Percentiles rank a stretch among this genome's conserved stretches.
phyloP scores from a whole-genome alignment of 2,113 vertebrate species.

The Lynx canadensis region DNA sequence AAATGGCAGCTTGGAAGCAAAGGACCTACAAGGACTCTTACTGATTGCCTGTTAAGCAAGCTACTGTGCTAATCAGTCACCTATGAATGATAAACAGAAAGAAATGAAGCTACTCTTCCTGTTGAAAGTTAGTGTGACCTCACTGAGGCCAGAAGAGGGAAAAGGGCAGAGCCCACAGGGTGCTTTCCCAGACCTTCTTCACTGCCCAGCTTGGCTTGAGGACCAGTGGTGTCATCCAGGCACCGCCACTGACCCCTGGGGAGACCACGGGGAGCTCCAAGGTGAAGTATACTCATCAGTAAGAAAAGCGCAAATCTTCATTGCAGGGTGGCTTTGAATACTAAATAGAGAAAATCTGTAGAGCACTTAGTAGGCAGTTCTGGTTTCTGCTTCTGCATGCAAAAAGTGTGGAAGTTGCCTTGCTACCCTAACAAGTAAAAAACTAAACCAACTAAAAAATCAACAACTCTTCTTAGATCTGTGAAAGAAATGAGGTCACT shows the following conservation, averaged over 20 bases:
- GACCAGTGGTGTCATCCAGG: background rate
- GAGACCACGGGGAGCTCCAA: background rate
- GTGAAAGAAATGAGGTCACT: background rate
- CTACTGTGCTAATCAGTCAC: background rate
- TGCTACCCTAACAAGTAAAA: background rate
- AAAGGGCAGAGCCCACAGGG: background rate
- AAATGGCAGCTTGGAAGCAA: background rate
- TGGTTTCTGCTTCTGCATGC: background rate
- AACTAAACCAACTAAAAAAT: background rate
- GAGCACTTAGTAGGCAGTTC: background rate
- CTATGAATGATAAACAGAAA: background rate
- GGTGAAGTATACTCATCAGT: background rate
- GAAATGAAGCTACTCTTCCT: background rate
- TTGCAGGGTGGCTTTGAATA: background rate
- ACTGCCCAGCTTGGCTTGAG: background rate
- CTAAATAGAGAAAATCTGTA: background rate
- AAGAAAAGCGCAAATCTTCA: background rate
- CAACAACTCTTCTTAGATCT: background rate
- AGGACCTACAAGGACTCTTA: background rate
- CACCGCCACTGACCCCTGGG: accelerated
- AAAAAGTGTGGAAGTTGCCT: background rate
- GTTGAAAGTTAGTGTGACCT: background rate
- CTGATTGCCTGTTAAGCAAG: background rate
- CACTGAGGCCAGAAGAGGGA: background rate
- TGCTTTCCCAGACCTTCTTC: background rate